Base-by-base conservation (phyloP, 1,140 invertebrate genomes). In the Zaprionus inermis region DNA sequence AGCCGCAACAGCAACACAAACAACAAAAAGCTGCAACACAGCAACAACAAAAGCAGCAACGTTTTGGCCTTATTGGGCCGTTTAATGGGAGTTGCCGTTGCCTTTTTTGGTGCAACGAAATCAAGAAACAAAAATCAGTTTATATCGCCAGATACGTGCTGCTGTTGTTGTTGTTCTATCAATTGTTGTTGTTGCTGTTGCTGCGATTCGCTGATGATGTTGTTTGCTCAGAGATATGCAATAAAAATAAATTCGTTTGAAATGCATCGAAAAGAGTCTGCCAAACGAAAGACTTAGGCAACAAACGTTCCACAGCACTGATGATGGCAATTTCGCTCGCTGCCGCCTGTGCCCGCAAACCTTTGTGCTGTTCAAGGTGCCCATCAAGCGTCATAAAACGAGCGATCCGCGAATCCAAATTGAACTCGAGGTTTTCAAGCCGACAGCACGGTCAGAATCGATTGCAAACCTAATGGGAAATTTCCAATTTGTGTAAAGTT, bases 61-160 rank as follows among this genome's bases (percentile, higher is more conserved):
- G n/a, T 71, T 73, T 89, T 83, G 75, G 75, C 84, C 84, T 89
- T 89, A 84, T 89, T 84, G 81, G 84, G 84, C 79, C 64, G 63
- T 84, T 89, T 89, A 89, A 89, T 89, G 84, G 84, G 84, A 89
- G 84, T 89, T 89, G 84, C 80, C 84, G 80, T 89, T 89, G 84
- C 84, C 84, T 89, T 89, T 84, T 89, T 89, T 89, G 84, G 84
- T 84, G 72, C 84, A 89, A 66, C 81, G 63, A 89, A 89, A 89
- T 84, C 85, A 89, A 89, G 76, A 66, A 78, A 89, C 84, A 89
- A 73, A 89, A 78, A 89, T 81, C 76, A 72, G 78, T 83, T 83
- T 78, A 88, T 78, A 88, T 78, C 83, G 77, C 74, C 72, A 65
- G 41, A n/a, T 44, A 16, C 38, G 38, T 71, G 58, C 34, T 52